Base-by-base conservation (phyloP, 2,113 vertebrate genomes). In the Fulica atra region DNA sequence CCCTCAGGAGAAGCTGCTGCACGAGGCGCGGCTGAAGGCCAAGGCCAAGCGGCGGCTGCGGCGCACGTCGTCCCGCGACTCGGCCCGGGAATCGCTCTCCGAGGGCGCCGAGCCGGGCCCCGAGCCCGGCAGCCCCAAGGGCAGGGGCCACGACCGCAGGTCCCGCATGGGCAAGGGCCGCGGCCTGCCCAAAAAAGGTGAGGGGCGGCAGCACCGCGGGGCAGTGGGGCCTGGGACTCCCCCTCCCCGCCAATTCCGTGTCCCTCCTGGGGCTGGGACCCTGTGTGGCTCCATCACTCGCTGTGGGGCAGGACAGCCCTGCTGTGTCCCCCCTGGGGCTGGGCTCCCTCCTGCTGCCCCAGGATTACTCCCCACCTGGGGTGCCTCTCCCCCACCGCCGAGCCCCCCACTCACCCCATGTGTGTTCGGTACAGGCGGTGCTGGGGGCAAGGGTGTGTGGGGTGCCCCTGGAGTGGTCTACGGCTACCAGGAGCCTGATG, bases 371-470 rank as follows among this genome's bases (percentile, higher is more conserved):
- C 60, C 20, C 4, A 5, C 24, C 4, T 19, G 54, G 66, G n/a
- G 69, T 13, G 10, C 4, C 25, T 25, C 17, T 10, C 69, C 59
- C 12, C 50, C 21, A 3, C 14, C 13, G 9, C 24, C 7, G 14
- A 56, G 17, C 10, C 25, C 63, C n/a, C n/a, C 19, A 1, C 56
- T 65, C 50, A 40, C 29, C 26, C 42, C 9, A 6, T 4, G 17
- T 2, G 8, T 70, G 29, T 40, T 40, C 5, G 44, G 15, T 17
- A 33, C 90, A 99, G 99, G 99, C 57, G 99, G 99, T 11, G 99
- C 99, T 0, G 99, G 98, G 13, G 99, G 99, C 38, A 99, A 99
- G 94, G 99, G 99, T 15, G 99, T 99, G 44, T 99, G 99, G 99
- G 99, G 99, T 8, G 99, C 98, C 35, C 98, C 98, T 4, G 99